Base-by-base conservation (phyloP, 2,888 invertebrate species). In the Drosophila rellima region DNA sequence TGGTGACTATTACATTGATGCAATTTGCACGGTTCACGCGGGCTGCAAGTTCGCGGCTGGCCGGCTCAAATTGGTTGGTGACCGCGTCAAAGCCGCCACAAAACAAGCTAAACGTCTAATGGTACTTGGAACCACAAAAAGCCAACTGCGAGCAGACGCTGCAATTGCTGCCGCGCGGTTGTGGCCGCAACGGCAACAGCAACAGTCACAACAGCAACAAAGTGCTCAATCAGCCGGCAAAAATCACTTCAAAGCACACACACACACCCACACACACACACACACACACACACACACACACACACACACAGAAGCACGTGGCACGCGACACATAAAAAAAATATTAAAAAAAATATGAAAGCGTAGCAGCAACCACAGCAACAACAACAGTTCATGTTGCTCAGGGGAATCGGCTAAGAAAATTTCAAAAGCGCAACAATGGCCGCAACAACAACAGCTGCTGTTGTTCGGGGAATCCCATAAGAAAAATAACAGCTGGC, bases 81-180 rank as follows among this genome's bases (percentile, higher is more conserved):
- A 74, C 80, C 87, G 70, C 80, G 70, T 70, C 80, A 82, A 82
- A 83, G 77, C 65, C 60, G 73, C 87, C 84, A 15, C 84, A 82
- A 78, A 80, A 77, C 82, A 77, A 80, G 85, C 82, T 82, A 75
- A 67, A 62, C 55, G 31, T 47, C 44, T 57, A 63, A 67, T 33
- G 31, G 13, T 33, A n/a, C 42, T 39, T 56, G n/a, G 18, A 33
- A 55, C 64, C 65, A 56, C 67, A 51, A 51, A 51, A 35, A 11
- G 51, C 15, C 37, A 62, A 55, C 71, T 74, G 61, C 69, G 68
- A 42, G 45, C 40, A 47, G 68, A 60, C 42, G 20, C 39, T 63
- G 69, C 57, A 72, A 62, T 56, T 72, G 61, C 55, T 67, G 67
- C 67, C 54, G 44, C 17, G 29, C n/a, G 7, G 26, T 17, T 26